These are phyloP conservation scores for Tricholaema leucomelas DNA, from an alignment of 2,113 vertebrate genomes.

Conservation along the genomic window DNA sequence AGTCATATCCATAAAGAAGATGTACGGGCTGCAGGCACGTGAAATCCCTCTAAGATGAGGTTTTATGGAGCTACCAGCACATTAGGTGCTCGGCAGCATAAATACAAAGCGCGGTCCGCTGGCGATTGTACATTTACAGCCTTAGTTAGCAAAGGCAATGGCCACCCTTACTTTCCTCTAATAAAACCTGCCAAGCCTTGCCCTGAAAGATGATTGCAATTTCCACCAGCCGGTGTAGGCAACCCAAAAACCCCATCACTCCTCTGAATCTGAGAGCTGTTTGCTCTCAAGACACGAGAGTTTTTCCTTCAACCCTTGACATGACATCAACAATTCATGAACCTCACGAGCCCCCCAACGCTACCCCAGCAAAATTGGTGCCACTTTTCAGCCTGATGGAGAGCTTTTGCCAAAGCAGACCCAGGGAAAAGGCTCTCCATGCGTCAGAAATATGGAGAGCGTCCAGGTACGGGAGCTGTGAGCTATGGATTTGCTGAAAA, in stretches of 20 bases:
- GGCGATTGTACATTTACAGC: conserved; percentile 63
- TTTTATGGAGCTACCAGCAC: conserved; percentile 50
- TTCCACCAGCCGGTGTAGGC: conserved; percentile 64
- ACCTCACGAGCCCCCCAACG: conserved; percentile 46
- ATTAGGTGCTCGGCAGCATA: conserved; percentile 64
- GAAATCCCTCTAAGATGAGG: conserved; percentile 61
- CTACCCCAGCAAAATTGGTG: conserved; percentile 55
- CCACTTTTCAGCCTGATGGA: conserved; percentile 72
- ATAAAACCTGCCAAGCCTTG: conserved; percentile 67
- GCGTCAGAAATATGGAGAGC: too few relatives aligned
- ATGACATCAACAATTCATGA: conserved; percentile 80
- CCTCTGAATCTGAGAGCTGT: conserved; percentile 76
- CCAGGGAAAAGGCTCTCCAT: background rate
- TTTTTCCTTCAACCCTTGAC: conserved; percentile 54
- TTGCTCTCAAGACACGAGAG: conserved; percentile 70
- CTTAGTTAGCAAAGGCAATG: conserved; percentile 66
- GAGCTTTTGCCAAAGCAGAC: background rate
- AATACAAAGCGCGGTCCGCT: conserved; percentile 63
- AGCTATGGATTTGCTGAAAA: conserved; percentile 24
- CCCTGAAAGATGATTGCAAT: conserved; percentile 77
- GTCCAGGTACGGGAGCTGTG: too few relatives aligned
- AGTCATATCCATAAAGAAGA: conserved; percentile 48
- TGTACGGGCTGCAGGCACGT: conserved; percentile 50
- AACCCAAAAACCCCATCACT: conserved; percentile 62
- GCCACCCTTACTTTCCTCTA: conserved; percentile 50